Base-by-base conservation (phyloP, 2,888 invertebrate genomes). In the Heterodera filipjevi region DNA sequence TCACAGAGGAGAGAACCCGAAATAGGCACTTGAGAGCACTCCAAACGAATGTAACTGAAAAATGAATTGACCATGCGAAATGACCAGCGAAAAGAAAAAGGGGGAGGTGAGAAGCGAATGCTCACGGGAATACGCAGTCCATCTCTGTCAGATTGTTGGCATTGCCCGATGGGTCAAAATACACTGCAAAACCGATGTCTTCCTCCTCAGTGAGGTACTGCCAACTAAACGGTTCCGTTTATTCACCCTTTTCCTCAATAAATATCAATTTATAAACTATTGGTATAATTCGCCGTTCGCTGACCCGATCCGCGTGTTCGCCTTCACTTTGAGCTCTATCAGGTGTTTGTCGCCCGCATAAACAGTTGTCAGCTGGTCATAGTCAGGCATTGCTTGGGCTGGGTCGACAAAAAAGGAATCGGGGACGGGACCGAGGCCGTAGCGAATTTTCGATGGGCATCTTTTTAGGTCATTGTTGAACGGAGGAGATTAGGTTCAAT, bases 271-370 rank as follows among this genome's bases (percentile, higher is more conserved):
- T 44, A 44, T 44, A 44, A 44, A 44, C 5, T 44, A 44, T 44
- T 44, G 5, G 44, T 44, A 10, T 44, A 44, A 10, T 44, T 44
- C 12, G 12, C 12, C 44, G 12, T 5, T 44, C 12, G 49, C 80
- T 77, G 33, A 82, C 87, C 84, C 83, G 74, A 87, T 85, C 71
- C 79, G 72, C 33, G 84, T 81, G 77, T 84, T 85, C 30, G 83
- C 80, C 77, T 85, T 86, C 64, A 87, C 85, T 76, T 85, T 84
- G 77, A 89, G 82, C 75, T 87, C 87, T 71, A 89, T 86, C 53
- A 89, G 76, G 79, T 89, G 89, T 77, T 89, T 89, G 80, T 89
- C 87, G 49, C 89, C 88, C 14, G 89, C 87, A 80, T 88, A 89
- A 2, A 89, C 88, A 19, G 89, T 89, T 44, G 87, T 87, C 81